phyloP scores from a whole-genome alignment of 1,140 invertebrate genomes.

The Aphidius gifuensis region DNA sequence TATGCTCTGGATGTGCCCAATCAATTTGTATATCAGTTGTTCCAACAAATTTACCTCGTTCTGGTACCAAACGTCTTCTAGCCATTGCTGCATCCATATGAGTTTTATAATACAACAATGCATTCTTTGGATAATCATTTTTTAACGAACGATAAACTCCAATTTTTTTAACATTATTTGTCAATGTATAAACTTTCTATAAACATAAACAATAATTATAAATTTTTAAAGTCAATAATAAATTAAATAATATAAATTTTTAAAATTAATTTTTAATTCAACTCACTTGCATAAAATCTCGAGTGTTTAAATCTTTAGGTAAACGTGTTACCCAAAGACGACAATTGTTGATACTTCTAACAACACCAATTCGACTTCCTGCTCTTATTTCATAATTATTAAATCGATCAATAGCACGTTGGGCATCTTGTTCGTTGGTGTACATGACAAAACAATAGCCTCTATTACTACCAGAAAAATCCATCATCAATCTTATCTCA shows the following conservation, averaged over 20 bases:
- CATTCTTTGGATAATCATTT: slow-evolving; percentile 40
- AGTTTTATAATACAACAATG: slow-evolving; percentile 67
- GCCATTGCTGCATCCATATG: slow-evolving; percentile 71
- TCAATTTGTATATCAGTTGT: slow-evolving; percentile 55
- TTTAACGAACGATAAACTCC: slow-evolving; percentile 35
- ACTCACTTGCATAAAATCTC: slow-evolving; percentile 39
- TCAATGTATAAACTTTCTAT: slow-evolving; percentile 40
- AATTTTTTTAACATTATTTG: slow-evolving; percentile 39
- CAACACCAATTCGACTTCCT: slow-evolving; percentile 61
- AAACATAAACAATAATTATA: slow-evolving; percentile 16
- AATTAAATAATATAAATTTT: slow-evolving; percentile 35
- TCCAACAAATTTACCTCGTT: slow-evolving; percentile 55
- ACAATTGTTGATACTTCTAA: slow-evolving; percentile 67
- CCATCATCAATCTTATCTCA: slow-evolving; percentile 77
- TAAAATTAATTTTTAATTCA: background rate
- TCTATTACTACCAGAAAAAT: slow-evolving; percentile 67
- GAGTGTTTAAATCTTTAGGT: slow-evolving; percentile 29
- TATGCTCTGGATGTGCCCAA: slow-evolving; percentile 63
- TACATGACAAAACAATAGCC: slow-evolving; percentile 71
- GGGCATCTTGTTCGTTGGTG: slow-evolving; percentile 56
- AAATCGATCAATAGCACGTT: slow-evolving; percentile 59
- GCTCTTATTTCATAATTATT: slow-evolving; percentile 63
- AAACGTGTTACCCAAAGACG: slow-evolving; percentile 63
- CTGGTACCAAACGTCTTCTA: slow-evolving; percentile 62
- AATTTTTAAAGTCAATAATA: slow-evolving; percentile 3